Base-by-base conservation (phyloP, 2,797 vertebrate genomes). In the Sebastes wilsoni region DNA sequence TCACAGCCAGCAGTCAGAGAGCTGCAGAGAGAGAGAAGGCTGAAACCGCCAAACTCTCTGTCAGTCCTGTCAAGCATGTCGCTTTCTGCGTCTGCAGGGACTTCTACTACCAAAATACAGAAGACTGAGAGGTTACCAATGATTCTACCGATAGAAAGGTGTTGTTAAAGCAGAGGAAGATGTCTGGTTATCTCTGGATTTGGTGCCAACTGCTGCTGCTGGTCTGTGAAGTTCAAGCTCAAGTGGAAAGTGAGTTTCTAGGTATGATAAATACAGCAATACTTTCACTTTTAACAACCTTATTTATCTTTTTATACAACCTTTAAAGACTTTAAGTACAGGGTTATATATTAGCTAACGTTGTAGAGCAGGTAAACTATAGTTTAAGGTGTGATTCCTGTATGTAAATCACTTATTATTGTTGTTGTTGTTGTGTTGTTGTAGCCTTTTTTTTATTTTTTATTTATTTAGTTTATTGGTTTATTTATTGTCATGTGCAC, bases 231-330 rank as follows among this genome's bases (percentile, higher is more conserved):
- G 88, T 89, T 80, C 65, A 74, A 59, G 72, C 93, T 27, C 94
- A 94, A 81, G 88, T 74, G 11, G 90, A 94, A 90, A 94, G 95
- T 95, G 85, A 95, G 95, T 93, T 22, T 46, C 42, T 46, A 46
- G 42, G 42, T 46, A 46, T 46, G 42, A 8, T n/a, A 2, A n/a
- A 73, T 0, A n/a, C 32, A n/a, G 18, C 6, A 2, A 8, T 16
- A 64, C 28, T 4, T 10, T 23, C n/a, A 5, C 2, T 58, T 23
- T 8, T 1, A 20, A 5, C 10, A 34, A 6, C 20, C 0, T 28
- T 20, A 12, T 23, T 25, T 49, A 25, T 20, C 20, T 16, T 20
- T 54, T 4, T 38, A 38, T 38, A 5, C 36, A 38, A 36, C 36
- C 12, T 1, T n/a, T 25, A 18, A 23, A 60, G 14, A 22, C 1